phyloP scores from a whole-genome alignment of 1,140 invertebrate species.

The Odontomachus brunneus region DNA sequence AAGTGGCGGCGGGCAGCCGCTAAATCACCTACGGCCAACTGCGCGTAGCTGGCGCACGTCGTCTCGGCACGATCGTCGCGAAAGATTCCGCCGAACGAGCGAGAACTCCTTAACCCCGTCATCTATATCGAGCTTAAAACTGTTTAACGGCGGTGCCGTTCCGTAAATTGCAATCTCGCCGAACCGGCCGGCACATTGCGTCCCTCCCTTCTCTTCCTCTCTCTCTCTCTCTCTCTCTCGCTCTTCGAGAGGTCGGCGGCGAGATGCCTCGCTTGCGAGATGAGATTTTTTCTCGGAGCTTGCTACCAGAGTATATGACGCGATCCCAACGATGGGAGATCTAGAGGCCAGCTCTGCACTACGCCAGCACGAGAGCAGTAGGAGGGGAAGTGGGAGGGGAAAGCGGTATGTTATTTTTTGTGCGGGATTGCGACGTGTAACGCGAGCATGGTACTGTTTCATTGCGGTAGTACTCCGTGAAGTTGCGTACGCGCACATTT shows the following conservation, averaged over 20 bases:
- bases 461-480: slow-evolving; percentile 47
- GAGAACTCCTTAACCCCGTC: slow-evolving; percentile 65
- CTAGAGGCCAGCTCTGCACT: slow-evolving; percentile 25
- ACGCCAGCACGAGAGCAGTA: neutral
- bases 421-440: slow-evolving; percentile 39
- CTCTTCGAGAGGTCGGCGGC: neutral
- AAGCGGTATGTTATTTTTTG: slow-evolving; percentile 21
- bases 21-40: slow-evolving; percentile 64
- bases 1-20: slow-evolving; percentile 7
- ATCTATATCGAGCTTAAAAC: slow-evolving; percentile 81
- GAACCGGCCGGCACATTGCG: slow-evolving; percentile 9
- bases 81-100: slow-evolving; percentile 63
- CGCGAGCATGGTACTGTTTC: slow-evolving; percentile 30
- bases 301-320: slow-evolving; percentile 14
- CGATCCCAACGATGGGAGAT: slow-evolving; percentile 24
- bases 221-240: neutral
- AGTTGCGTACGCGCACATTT: slow-evolving; percentile 48
- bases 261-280: slow-evolving; percentile 47
- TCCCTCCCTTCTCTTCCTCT: neutral
- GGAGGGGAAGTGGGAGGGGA: neutral
- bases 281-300: slow-evolving; percentile 65
- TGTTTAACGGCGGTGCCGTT: slow-evolving; percentile 78
- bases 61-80: slow-evolving; percentile 39
- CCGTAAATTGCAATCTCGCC: slow-evolving; percentile 78
- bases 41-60: slow-evolving; percentile 25